Evolutionary conservation across 2,888 invertebrate species (phyloP).

Genomic region (Hipparchia sbordonii): DNA sequence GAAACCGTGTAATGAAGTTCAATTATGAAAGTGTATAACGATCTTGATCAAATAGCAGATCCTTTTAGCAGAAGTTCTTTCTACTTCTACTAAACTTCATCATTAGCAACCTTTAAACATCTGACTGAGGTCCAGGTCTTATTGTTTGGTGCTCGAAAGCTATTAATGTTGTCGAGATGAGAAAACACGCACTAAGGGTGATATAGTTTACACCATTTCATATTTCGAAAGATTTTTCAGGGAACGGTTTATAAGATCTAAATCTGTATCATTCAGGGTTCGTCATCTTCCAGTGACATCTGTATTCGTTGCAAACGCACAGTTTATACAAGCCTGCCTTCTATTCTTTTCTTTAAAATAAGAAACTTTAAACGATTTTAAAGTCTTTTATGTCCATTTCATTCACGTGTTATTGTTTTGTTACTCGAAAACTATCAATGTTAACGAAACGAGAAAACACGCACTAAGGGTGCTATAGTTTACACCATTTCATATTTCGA

Average conservation of each 20-base stretch:
- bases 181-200: too few species aligned
- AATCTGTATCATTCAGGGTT: constrained; percentile 55
- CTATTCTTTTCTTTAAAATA: constrained; percentile 58
- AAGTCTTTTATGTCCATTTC: not conserved
- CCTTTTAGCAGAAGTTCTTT: not conserved
- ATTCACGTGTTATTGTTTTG: too few species aligned
- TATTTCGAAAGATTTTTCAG: constrained; percentile 10
- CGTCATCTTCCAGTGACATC: constrained; percentile 69
- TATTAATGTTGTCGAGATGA: too few species aligned
- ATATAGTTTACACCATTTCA: not conserved
- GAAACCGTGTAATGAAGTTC: constrained; percentile 9
- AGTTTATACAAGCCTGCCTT: constrained; percentile 75
- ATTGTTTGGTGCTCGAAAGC: too few species aligned
- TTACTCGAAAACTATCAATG: too few species aligned
- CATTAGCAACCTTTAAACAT: too few species aligned
- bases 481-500: not conserved
- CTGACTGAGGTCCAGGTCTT: too few species aligned
- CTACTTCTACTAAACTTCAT: too few species aligned
- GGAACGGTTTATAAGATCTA: constrained; percentile 47
- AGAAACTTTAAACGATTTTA: too few species aligned
- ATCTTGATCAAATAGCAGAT: too few species aligned
- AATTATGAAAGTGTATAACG: not conserved
- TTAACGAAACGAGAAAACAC: too few species aligned
- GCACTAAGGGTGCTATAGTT: not conserved
- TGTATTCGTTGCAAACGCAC: constrained; percentile 56